These are phyloP conservation scores for Hydrozoanthus gracilis DNA, from an alignment of 92 coral and sea anemone species.

Conservation along the genomic window DNA sequence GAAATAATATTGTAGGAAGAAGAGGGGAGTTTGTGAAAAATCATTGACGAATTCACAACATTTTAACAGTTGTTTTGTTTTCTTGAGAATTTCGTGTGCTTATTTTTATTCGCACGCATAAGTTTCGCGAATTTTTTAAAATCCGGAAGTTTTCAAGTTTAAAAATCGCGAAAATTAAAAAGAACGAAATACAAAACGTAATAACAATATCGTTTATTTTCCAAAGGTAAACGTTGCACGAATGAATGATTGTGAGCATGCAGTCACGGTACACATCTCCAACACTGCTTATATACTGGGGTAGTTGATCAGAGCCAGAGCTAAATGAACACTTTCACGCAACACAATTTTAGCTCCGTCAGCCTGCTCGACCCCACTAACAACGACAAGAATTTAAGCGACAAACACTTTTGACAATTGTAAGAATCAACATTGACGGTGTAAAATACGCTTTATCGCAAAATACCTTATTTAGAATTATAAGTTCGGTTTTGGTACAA, in stretches of 20 bases:
- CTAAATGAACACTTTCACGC: slow-evolving; percentile 27
- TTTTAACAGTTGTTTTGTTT: too few species aligned
- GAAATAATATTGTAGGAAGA: too few species aligned
- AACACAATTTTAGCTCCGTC: slow-evolving; percentile 11
- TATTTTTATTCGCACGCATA: too few species aligned
- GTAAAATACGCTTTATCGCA: slow-evolving; percentile 29
- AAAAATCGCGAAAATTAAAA: too few species aligned
- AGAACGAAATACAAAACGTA: not conserved
- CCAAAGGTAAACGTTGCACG: not conserved
- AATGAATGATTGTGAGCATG: not conserved
- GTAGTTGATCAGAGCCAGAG: slow-evolving; percentile 12
- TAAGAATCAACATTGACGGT: not conserved
- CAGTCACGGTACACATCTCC: not conserved
- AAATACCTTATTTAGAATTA: slow-evolving; percentile 32
- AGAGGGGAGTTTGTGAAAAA: too few species aligned
- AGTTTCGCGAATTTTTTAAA: too few species aligned
- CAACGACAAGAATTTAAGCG: slow-evolving; percentile 4
- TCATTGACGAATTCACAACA: too few species aligned
- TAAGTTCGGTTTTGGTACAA: slow-evolving; percentile 17
- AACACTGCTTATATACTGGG: not conserved
- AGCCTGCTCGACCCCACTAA: not conserved
- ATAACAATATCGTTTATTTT: not conserved
- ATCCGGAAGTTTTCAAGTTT: too few species aligned
- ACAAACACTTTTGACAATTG: not conserved
- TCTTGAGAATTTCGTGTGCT: too few species aligned